phyloP scores from a whole-genome alignment of 2,797 vertebrate species.

The Chaetodon trifasciatus region DNA sequence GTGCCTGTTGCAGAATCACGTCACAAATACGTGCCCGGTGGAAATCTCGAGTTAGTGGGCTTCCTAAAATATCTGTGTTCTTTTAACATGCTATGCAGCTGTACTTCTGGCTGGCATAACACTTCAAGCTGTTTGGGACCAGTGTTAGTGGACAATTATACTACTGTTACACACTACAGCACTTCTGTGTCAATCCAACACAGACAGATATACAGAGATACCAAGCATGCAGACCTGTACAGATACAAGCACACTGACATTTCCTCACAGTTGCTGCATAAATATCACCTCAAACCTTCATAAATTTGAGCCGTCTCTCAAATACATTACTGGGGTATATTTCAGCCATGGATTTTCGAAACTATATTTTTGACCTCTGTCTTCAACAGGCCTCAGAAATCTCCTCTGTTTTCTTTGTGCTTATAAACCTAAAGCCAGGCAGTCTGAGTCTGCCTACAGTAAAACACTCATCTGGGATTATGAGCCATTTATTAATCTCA shows the following conservation, averaged over 20 bases:
- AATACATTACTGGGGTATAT: conserved; percentile 21
- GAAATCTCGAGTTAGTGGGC: background rate
- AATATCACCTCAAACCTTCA: conserved; percentile 10
- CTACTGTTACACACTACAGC: background rate
- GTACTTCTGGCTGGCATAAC: background rate
- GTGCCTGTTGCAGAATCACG: too few relatives aligned
- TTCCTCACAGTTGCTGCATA: background rate
- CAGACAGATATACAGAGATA: background rate
- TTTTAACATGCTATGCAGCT: background rate
- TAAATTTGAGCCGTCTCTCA: background rate
- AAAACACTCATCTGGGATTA: conserved; percentile 82
- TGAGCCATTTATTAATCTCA: conserved; percentile 80
- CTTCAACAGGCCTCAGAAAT: conserved; percentile 50
- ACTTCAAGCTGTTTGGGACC: conserved; percentile 3
- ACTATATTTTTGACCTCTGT: conserved; percentile 49
- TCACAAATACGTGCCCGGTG: too few relatives aligned
- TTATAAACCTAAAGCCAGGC: conserved; percentile 60
- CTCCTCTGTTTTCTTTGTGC: conserved; percentile 58
- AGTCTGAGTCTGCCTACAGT: conserved; percentile 65
- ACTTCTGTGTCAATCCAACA: background rate
- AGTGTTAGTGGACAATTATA: background rate
- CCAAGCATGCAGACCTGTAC: background rate
- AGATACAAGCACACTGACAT: background rate
- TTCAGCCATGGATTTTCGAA: conserved; percentile 39
- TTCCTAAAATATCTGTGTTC: background rate